Evolutionary conservation across 2,113 vertebrate genomes (phyloP).

Genomic region (Engystomops pustulosus): DNA sequence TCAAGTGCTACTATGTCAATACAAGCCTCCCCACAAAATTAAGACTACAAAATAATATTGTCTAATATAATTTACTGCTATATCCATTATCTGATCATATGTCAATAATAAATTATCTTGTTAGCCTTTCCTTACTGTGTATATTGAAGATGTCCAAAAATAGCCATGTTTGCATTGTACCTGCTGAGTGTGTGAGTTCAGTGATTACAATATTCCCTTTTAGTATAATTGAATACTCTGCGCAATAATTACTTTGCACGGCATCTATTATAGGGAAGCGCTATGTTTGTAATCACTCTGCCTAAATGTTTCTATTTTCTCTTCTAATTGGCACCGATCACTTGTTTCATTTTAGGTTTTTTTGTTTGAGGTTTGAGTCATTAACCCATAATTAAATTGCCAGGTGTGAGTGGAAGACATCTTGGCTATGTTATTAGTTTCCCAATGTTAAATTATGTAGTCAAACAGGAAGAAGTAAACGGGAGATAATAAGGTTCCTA

Average conservation of each 20-base stretch:
- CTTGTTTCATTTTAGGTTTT: slow-evolving; percentile 54
- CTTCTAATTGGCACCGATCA: slow-evolving; percentile 55
- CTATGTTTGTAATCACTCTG: slow-evolving; percentile 51
- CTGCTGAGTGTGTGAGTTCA: slow-evolving; percentile 45
- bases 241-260: slow-evolving; percentile 41
- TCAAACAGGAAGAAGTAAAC: slow-evolving; percentile 44
- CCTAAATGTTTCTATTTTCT: slow-evolving; percentile 59
- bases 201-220: slow-evolving; percentile 47
- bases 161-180: slow-evolving; percentile 49
- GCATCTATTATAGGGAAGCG: slow-evolving; percentile 52
- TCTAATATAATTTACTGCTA: too few species aligned
- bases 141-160: slow-evolving; percentile 11
- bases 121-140: slow-evolving; percentile 42
- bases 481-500: slow-evolving; percentile 45
- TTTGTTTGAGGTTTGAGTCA: slow-evolving; percentile 53
- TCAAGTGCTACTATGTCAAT: too few species aligned
- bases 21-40: too few species aligned
- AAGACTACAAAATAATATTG: too few species aligned
- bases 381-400: slow-evolving; percentile 55
- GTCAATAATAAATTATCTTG: slow-evolving; percentile 47
- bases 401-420: slow-evolving; percentile 60
- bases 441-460: slow-evolving; percentile 42
- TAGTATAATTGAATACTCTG: slow-evolving; percentile 47
- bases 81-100: not conserved
- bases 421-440: slow-evolving; percentile 42